A percentile compares a stretch with the other conserved stretches of the same genome.
Conservation (phyloP, 2,888 invertebrate genomes). For the Agrotis segetum region DNA sequence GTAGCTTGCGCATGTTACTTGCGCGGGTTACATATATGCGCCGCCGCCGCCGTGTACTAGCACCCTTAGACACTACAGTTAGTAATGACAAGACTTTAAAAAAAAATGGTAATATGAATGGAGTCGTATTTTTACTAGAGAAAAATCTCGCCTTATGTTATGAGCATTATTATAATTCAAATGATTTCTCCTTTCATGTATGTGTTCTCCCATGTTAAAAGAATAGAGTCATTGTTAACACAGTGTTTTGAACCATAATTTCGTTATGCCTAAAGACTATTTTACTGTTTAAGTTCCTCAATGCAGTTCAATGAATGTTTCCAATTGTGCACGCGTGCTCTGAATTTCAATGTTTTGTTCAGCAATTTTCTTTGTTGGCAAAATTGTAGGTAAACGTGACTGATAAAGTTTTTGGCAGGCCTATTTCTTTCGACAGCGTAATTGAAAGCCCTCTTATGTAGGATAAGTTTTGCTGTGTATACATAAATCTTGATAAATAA, state of each 20-base stretch:
- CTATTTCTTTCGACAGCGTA: background rate
- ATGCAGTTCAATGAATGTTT: constrained; percentile 2
- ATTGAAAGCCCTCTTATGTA: background rate
- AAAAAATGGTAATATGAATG: background rate
- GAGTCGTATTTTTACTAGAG: background rate
- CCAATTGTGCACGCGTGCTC: background rate
- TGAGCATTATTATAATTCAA: too few relatives aligned
- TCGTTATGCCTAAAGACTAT: background rate
- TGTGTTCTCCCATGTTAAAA: too few relatives aligned
- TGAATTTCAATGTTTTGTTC: background rate
- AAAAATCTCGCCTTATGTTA: background rate
- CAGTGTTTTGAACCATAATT: too few relatives aligned
- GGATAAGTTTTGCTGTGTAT: background rate
- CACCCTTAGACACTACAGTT: background rate
- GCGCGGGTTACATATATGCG: too few relatives aligned
- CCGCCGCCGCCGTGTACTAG: too few relatives aligned
- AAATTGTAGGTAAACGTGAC: constrained; percentile 11
- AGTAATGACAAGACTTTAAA: background rate
- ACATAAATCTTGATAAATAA: background rate
- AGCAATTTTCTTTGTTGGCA: background rate
- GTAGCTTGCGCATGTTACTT: too few relatives aligned
- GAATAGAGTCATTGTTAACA: too few relatives aligned
- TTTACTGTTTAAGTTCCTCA: background rate
- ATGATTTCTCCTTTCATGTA: too few relatives aligned
- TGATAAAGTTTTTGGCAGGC: constrained; percentile 1